phyloP scores from a whole-genome alignment of 2,888 invertebrate genomes.

The Lysandra coridon region DNA sequence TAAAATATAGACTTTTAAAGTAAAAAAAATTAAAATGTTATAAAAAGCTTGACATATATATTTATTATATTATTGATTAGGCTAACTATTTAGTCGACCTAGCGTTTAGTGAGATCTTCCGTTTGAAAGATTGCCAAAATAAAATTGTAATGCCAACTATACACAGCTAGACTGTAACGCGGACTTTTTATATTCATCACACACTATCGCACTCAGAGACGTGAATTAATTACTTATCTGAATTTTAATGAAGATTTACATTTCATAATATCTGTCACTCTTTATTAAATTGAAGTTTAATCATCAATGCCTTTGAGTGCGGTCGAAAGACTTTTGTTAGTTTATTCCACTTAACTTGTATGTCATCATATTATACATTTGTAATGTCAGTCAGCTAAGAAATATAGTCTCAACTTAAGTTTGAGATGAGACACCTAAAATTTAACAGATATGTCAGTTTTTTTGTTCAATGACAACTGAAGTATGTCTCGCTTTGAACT shows the following conservation, averaged over 20 bases:
- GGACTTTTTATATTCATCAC: neutral
- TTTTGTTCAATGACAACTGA: no score
- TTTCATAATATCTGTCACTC: no score
- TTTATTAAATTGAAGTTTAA: no score
- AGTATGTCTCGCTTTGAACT: neutral
- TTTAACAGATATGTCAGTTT: no score
- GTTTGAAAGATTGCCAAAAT: constrained; percentile 37
- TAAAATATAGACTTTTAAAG: no score
- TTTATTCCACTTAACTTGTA: no score
- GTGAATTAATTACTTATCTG: no score
- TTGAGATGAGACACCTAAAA: neutral
- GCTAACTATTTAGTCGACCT: neutral
- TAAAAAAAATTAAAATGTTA: neutral
- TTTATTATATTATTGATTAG: neutral
- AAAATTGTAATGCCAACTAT: constrained; percentile 35
- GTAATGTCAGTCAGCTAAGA: neutral
- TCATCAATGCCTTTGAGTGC: no score
- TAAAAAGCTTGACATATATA: neutral
- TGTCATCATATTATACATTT: no score
- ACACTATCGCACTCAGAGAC: neutral
- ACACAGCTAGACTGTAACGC: constrained; percentile 7
- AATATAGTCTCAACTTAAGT: neutral
- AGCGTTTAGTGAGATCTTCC: constrained; percentile 30
- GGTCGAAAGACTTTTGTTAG: no score
- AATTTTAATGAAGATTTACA: no score